Conservation (phyloP, 2,888 invertebrate species). For the Autographa pulchrina region DNA sequence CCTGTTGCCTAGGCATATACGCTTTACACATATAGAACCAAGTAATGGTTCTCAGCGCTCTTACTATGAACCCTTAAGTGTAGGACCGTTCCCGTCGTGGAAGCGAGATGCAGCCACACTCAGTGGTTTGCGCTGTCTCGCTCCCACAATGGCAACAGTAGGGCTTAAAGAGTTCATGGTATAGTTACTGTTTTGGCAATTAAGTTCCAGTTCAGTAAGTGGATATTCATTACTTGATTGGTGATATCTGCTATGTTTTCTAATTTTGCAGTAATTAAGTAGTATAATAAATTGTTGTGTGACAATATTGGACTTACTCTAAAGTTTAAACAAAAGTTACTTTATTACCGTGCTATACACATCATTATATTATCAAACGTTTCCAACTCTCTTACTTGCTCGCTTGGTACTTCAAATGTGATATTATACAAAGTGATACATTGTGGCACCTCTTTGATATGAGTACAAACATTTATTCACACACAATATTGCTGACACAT, state of each 20-base stretch:
- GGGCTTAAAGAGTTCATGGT: too few relatives aligned
- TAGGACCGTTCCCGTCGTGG: too few relatives aligned
- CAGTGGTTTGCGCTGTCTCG: too few relatives aligned
- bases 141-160: too few relatives aligned
- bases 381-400: background rate
- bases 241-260: background rate
- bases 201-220: background rate
- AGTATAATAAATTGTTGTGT: background rate
- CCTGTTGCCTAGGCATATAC: background rate
- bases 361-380: background rate
- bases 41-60: background rate
- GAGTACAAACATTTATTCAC: slow-evolving; percentile 44
- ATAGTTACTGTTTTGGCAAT: background rate
- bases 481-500: slow-evolving; percentile 29
- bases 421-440: background rate
- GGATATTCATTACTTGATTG: background rate
- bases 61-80: background rate
- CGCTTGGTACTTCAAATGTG: background rate
- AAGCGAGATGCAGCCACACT: too few relatives aligned
- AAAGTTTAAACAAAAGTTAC: background rate
- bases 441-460: slow-evolving; percentile 3
- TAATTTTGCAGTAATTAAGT: background rate
- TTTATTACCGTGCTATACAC: background rate
- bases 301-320: background rate
- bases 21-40: background rate